A percentile compares a stretch with the other conserved stretches of the same genome.
Evolutionary conservation across 2,888 invertebrate species (phyloP).

Genomic region (Pseudococcus jackbeardsleyi): DNA sequence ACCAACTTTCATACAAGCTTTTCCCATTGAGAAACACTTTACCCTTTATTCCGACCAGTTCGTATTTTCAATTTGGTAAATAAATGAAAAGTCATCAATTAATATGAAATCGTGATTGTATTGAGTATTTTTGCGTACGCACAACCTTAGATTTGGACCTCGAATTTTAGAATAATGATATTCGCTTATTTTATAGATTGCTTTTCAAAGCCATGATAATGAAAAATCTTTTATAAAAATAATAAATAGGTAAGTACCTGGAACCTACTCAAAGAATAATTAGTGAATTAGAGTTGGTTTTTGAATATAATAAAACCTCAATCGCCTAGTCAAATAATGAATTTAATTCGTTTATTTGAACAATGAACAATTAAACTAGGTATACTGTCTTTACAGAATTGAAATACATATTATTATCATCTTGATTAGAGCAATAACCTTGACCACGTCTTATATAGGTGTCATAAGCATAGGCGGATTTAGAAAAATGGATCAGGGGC

Average conservation of each 20-base stretch:
- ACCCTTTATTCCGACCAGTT: not conserved
- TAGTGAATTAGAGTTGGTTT: not conserved
- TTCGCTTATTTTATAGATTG: not conserved
- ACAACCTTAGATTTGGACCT: not conserved
- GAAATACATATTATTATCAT: not conserved
- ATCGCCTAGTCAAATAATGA: not conserved
- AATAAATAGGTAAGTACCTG: not conserved
- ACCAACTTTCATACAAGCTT: not conserved
- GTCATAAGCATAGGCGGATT: no score
- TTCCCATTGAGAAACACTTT: not conserved
- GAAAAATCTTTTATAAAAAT: not conserved
- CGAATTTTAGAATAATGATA: not conserved
- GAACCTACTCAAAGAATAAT: not conserved
- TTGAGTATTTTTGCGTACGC: not conserved
- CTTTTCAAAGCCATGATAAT: conserved; percentile 5
- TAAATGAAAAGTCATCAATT: not conserved
- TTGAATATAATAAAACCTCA: not conserved
- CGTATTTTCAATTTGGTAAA: not conserved
- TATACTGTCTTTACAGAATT: conserved; percentile 43
- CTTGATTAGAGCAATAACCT: conserved; percentile 11
- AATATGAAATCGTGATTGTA: not conserved
- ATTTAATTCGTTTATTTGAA: not conserved
- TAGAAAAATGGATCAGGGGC: no score
- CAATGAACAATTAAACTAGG: not conserved
- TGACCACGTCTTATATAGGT: not conserved